Conservation (phyloP, 2,888 invertebrate genomes). For the Andrena fulva region DNA sequence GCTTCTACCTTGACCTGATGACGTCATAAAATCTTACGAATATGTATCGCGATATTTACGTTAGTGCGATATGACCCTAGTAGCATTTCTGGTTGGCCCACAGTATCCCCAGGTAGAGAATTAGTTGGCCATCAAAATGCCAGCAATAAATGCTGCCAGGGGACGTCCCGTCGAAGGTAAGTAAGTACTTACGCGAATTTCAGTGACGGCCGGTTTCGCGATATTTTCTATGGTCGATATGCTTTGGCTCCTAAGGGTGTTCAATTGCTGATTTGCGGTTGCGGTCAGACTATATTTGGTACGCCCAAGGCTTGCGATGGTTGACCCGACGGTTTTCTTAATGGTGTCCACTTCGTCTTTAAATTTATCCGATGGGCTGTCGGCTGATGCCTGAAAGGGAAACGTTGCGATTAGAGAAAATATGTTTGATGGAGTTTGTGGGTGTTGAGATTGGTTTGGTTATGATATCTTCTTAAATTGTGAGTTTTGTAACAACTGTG, state of each 20-base stretch:
- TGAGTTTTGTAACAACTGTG: neutral
- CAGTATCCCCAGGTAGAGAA: neutral
- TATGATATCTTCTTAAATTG: neutral
- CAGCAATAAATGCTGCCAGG: neutral
- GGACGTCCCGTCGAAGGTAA: neutral
- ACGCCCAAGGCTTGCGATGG: neutral
- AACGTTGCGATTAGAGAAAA: neutral
- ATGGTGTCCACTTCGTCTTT: neutral
- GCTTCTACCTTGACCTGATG: slow-evolving; percentile 36
- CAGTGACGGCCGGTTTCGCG: neutral
- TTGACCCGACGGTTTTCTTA: neutral
- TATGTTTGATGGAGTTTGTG: neutral
- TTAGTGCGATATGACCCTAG: no score
- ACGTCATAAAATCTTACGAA: no score
- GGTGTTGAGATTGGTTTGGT: neutral
- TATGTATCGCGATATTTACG: no score
- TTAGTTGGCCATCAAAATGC: neutral
- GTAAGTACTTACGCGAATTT: slow-evolving; percentile 27
- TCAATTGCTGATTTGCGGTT: neutral
- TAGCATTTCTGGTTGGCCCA: neutral
- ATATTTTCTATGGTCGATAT: neutral
- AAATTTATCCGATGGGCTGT: neutral
- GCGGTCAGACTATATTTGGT: neutral
- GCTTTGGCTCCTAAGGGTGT: neutral
- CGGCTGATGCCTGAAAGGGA: neutral